Evolutionary conservation across 2,113 vertebrate species (phyloP).

Genomic region (Pholis gunnellus): DNA sequence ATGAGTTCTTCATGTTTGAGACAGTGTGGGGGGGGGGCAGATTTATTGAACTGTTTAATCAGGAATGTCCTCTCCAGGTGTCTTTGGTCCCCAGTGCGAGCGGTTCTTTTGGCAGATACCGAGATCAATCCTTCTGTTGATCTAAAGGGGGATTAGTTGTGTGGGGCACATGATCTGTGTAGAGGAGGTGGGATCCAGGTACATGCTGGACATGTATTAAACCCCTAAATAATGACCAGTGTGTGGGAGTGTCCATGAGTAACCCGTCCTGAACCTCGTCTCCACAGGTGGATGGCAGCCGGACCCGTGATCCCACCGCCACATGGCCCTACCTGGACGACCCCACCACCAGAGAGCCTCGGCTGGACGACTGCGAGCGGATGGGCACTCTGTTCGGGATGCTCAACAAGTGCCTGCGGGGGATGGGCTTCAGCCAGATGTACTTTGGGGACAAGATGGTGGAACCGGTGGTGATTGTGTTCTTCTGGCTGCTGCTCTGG

Average conservation of each 20-base stretch:
- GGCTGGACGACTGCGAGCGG: slow-evolving; percentile 91
- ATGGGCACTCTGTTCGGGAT: slow-evolving; percentile 97
- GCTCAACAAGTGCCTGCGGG: slow-evolving; percentile 93
- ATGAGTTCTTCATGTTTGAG: neutral
- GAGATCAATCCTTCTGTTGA: too few relatives aligned
- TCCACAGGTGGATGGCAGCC: slow-evolving; percentile 35
- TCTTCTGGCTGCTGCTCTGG: slow-evolving; percentile 97
- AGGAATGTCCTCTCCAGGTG: neutral
- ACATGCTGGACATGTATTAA: neutral
- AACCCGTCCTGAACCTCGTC: neutral
- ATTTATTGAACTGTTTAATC: neutral
- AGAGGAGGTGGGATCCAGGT: neutral
- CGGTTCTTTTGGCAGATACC: too few relatives aligned
- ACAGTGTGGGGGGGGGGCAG: neutral
- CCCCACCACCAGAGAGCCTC: slow-evolving; percentile 58
- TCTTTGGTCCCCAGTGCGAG: neutral
- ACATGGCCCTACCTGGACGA: slow-evolving; percentile 24
- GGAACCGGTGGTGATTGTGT: slow-evolving; percentile 92
- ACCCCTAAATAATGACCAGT: neutral
- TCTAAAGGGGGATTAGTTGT: neutral
- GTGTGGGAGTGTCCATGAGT: neutral
- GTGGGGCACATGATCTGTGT: neutral
- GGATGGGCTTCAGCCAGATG: slow-evolving; percentile 93
- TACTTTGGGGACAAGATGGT: slow-evolving; percentile 96
- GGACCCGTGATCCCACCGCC: neutral